Base-by-base conservation (phyloP, 2,113 vertebrate species). In the Chloropsis cyanopogon region DNA sequence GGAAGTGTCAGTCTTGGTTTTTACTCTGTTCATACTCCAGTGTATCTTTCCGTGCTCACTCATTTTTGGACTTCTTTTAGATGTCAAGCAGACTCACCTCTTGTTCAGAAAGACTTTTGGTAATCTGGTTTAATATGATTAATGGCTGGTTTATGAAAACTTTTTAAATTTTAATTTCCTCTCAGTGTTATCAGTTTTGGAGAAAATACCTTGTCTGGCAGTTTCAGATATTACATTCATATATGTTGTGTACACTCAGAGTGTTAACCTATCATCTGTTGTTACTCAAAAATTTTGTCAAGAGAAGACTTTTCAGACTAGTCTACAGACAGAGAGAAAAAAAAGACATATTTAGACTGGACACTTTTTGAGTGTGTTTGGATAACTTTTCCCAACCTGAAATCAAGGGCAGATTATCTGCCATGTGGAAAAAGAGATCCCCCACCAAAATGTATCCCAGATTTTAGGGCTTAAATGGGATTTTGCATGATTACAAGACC, bases 381-480 rank as follows among this genome's bases (percentile, higher is more conserved):
- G 7, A 20, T 56, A 73, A 41, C 4, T 37, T 75, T 66, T 78
- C 12, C 15, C 10, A 13, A 35, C 39, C 29, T 79, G 56, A 85
- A 71, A 60, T 75, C 11, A 66, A 50, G 6, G 8, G 5, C 10
- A 44, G 20, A 41, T 29, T 47, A 64, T 52, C 8, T 72, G 11
- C 7, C 0, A 0, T 0, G 1, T 19, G 65, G 11, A 83, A 82
- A 42, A 72, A 72, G 6, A 90, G 20, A 33, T 50, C 6, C 3
- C 20, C 6, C n/a, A 35, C 3, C 17, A 81, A 86, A 83, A 56
- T 6, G 4, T 37, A 69, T 12, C 25, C 10, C 24, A 64, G 46
- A 57, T 25, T 47, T 52, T 1, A 69, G 19, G 39, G 4, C 15
- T 88, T 25, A 22, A 1, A 6, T n/a, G 8, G 3, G 18, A 50